Evolutionary conservation across 2,113 vertebrate genomes (phyloP).

Genomic region (Dolichotis patagonum): DNA sequence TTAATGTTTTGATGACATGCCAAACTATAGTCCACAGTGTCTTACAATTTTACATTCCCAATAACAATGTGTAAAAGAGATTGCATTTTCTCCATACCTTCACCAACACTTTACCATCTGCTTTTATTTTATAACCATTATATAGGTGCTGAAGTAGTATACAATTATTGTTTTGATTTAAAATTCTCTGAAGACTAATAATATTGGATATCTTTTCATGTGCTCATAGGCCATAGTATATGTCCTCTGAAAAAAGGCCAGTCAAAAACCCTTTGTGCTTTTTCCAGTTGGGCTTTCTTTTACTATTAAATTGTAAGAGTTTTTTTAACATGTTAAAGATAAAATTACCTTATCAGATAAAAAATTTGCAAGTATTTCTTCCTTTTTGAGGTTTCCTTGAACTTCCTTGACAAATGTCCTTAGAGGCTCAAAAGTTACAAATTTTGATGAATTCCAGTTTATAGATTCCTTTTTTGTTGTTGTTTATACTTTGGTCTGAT

Average conservation of each 20-base stretch:
- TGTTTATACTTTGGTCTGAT: background rate
- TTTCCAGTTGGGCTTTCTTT: background rate
- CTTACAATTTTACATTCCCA: background rate
- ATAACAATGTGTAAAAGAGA: background rate
- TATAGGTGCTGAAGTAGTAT: background rate
- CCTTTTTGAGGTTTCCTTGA: background rate
- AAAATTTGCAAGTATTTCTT: background rate
- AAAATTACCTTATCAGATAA: background rate
- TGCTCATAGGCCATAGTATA: background rate
- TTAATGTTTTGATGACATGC: slow-evolving; percentile 19
- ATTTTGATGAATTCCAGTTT: slow-evolving; percentile 41
- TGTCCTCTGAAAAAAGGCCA: background rate
- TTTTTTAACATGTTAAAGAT: slow-evolving; percentile 10
- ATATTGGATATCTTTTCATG: background rate
- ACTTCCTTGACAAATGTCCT: background rate
- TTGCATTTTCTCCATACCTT: background rate
- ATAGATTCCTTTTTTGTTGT: background rate
- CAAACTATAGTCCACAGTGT: background rate
- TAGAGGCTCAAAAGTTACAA: background rate
- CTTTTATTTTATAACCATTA: slow-evolving; percentile 1
- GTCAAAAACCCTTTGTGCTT: background rate
- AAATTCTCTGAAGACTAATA: background rate
- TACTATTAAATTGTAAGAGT: background rate
- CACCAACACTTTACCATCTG: background rate
- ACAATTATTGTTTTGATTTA: background rate